These are phyloP conservation scores for Coryphaenoides rupestris DNA, from an alignment of 2,113 vertebrate species.

Conservation along the genomic window DNA sequence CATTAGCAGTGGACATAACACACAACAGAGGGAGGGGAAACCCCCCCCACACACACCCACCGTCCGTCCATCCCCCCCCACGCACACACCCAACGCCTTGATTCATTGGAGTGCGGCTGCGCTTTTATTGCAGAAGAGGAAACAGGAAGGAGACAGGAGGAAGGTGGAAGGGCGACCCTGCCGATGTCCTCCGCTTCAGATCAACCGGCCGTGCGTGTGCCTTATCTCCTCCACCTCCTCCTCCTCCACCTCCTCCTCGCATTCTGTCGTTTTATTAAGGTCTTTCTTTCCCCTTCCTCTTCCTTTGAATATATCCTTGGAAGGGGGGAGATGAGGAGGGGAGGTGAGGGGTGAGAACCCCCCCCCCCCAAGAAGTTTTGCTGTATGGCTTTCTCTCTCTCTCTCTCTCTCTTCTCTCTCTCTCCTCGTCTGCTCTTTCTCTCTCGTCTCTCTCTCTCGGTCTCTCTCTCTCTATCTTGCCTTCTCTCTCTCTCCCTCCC, in stretches of 20 bases:
- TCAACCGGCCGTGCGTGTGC: conserved; percentile 18
- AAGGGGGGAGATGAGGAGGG: no score
- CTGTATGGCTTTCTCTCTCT: background rate
- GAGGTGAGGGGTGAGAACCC: no score
- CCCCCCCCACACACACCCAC: no score
- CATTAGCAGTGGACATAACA: conserved; percentile 71
- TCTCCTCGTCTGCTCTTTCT: background rate
- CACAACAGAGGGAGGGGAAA: conserved; percentile 71
- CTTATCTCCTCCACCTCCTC: conserved; percentile 46
- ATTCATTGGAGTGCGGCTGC: conserved; percentile 65
- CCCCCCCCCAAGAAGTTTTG: no score
- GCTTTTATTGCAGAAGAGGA: conserved; percentile 65
- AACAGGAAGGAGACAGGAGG: conserved; percentile 43
- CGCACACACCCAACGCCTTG: conserved; percentile 64
- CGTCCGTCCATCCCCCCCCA: no score
- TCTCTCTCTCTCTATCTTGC: conserved; percentile 24
- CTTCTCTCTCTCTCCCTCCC: conserved; percentile 50
- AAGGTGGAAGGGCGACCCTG: no score
- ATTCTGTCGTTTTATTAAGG: conserved; percentile 10
- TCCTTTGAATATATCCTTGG: background rate
- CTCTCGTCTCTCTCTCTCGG: background rate
- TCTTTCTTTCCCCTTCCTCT: conserved; percentile 6
- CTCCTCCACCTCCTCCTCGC: conserved; percentile 8
- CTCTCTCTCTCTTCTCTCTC: conserved; percentile 4
- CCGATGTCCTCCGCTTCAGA: no score